Base-by-base conservation (phyloP, 1,140 invertebrate species). In the Drosophila parvula region DNA sequence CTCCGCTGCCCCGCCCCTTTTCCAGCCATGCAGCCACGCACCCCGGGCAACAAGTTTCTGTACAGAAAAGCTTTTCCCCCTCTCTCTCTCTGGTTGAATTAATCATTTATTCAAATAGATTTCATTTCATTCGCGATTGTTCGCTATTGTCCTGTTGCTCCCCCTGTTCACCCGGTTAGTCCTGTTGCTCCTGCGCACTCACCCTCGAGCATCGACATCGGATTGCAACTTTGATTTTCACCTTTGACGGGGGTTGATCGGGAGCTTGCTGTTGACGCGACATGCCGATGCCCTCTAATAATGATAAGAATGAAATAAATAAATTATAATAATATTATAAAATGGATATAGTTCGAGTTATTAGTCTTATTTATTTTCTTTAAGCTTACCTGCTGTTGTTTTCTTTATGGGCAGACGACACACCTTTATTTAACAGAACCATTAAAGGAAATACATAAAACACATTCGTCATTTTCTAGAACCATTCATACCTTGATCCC, bases 41-140 rank as follows among this genome's bases (percentile, higher is more conserved):
- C 48, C 10, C 45, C 27, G 11, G 64, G 63, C 84, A 88, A 89
- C 84, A 88, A 80, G 77, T 88, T 86, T 71, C 18, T n/a, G 27
- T 22, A 1, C 18, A 9, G 22, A 22, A 56, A 51, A 61, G 50
- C 51, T 75, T 59, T 51, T 77, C 40, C 50, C 22, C 61, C 41
- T 60, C 14, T n/a, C 53, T n/a, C 38, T 22, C n/a, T 8, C 30
- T 30, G 2, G 22, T 38, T 22, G 22, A 2, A 61, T 61, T 89
- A 89, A 89, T 89, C 84, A 74, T 78, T 89, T 75, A 89, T 81
- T 89, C 84, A 89, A 89, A 89, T 89, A 89, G 80, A 81, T 81
- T 89, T 70, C 16, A 78, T 75, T 88, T 57, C 74, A 63, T 55
- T 68, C 57, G 7, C 75, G 58, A 88, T 88, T 89, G 81, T 78